Evolutionary conservation across 2,113 vertebrate species (phyloP), one percentile per base, ranked within the genome.

Genomic region (Tretioscincus oriximinensis): DNA sequence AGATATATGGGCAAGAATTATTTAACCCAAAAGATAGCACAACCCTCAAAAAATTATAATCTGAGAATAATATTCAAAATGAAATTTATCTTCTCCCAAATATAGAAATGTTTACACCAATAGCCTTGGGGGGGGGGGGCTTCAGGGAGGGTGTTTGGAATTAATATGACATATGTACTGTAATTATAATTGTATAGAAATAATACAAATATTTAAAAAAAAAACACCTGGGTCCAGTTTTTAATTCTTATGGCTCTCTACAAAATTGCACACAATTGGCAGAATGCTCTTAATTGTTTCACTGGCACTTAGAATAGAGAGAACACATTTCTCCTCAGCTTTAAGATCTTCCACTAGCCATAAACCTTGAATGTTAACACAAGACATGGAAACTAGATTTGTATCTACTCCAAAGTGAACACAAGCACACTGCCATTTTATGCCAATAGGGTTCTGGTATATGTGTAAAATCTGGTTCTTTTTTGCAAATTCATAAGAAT

Each of bases 251-350:
- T 73, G 67, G 9, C 21, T 1, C 0, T 61, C 45, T 68, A 82
- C 80, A 80, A 83, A 12, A 21, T 26, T 74, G 24, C 8, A 28
- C 63, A 81, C 54, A 14, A 67, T 61, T 88, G 76, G 83, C 70
- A 76, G n/a, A 76, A 81, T 68, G 70, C 18, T 76, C 49, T 77
- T 51, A 67, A 51, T 28, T 73, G 78, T 78, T 89, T 58, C 54
- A 79, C 67, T 87, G 71, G 68, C 84, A 51, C 69, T 84, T 76
- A 78, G 78, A 90, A 80, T 10, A 85, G 76, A 68, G 6, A 26
- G 82, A 84, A 80, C 0, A 0, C 29, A 49, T 83, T 51, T 20
- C 58, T 79, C 83, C 68, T 9, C 1, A 28, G 9, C 58, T 63
- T 82, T 86, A 77, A 76, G 74, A 81, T 67, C 77, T 20, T 74